phyloP scores from a whole-genome alignment of 2,113 vertebrate species.

The Dendrocopos noguchii region DNA sequence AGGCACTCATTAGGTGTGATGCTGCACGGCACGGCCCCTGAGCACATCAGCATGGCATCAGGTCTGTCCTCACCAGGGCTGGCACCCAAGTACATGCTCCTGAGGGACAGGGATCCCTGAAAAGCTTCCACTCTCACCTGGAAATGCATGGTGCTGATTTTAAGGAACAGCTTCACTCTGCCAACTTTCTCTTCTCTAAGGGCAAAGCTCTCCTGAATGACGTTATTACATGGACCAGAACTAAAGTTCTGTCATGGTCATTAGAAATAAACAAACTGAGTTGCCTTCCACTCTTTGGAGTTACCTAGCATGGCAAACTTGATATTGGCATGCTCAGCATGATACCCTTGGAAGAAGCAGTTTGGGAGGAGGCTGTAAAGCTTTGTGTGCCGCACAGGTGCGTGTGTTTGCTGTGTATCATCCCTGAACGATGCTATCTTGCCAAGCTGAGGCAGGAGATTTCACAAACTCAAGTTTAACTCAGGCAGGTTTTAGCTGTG shows the following conservation, averaged over 20 bases:
- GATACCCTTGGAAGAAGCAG: background rate
- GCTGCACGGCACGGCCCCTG: background rate
- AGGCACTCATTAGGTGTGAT: background rate
- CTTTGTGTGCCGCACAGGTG: background rate
- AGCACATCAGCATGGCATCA: background rate
- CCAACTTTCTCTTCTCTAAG: background rate
- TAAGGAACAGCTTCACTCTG: background rate
- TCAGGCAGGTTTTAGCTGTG: background rate
- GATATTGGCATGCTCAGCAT: background rate
- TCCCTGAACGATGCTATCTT: background rate
- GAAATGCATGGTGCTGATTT: background rate
- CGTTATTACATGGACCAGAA: background rate
- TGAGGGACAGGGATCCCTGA: background rate
- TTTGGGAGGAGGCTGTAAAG: rapidly evolving
- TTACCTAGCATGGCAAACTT: background rate
- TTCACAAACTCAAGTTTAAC: background rate
- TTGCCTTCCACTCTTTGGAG: background rate
- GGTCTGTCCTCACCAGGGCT: background rate
- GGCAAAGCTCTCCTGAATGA: background rate
- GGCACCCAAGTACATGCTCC: background rate
- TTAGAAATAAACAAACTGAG: background rate
- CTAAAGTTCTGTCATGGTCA: background rate
- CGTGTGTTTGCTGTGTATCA: background rate
- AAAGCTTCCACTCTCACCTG: background rate
- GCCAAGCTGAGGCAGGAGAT: background rate